Evolutionary conservation across 2,113 vertebrate species (phyloP).

Genomic region (Micronycteris hirsuta): DNA sequence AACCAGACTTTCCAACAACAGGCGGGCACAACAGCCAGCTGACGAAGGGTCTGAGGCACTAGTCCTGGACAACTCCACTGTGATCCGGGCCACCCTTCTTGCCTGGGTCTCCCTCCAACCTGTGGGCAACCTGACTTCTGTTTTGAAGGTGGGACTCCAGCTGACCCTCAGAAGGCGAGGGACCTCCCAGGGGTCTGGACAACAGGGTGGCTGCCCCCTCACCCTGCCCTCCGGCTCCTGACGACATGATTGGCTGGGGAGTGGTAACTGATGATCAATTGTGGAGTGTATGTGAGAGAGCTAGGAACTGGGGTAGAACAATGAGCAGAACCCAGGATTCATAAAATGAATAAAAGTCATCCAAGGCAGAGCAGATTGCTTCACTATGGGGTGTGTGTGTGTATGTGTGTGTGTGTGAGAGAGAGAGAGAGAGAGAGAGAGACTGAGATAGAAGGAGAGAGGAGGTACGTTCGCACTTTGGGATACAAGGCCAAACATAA

Average conservation of each 20-base stretch:
- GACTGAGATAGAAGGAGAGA: neutral
- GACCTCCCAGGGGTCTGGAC: neutral
- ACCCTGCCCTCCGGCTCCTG: neutral
- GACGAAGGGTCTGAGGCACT: rapidly evolving
- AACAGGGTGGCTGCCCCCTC: neutral
- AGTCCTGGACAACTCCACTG: neutral
- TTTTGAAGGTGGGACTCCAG: neutral
- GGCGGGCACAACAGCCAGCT: neutral
- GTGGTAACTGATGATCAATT: constrained; percentile 35
- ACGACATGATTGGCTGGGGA: neutral
- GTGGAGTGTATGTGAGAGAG: neutral
- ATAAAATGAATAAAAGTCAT: constrained; percentile 45
- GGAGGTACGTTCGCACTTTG: neutral
- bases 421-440: neutral
- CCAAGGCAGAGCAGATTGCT: neutral
- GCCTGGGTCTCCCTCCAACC: neutral
- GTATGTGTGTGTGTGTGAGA: neutral
- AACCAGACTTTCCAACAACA: neutral
- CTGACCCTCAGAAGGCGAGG: neutral
- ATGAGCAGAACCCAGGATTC: constrained; percentile 28
- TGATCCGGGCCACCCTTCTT: neutral
- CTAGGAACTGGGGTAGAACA: constrained; percentile 48
- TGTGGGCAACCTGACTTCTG: neutral
- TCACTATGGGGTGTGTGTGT: neutral
- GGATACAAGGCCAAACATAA: constrained; percentile 40